Percentiles rank a stretch among this genome's conserved stretches.
These are phyloP conservation scores for Anomalospiza imberbis DNA, from an alignment of 2,797 vertebrate genomes.

Conservation along the genomic window DNA sequence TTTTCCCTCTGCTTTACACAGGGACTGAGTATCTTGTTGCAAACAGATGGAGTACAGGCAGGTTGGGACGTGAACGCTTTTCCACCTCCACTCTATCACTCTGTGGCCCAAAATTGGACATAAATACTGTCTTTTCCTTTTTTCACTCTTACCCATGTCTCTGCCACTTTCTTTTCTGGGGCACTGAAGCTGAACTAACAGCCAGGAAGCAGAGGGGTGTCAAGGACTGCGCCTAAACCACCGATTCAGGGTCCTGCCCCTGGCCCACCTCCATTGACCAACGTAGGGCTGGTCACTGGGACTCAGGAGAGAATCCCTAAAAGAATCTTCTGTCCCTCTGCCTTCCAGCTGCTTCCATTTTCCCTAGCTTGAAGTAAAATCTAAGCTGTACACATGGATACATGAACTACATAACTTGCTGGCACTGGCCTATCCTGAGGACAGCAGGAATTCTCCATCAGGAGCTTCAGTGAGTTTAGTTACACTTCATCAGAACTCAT, in stretches of 20 bases:
- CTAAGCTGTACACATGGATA: fast-evolving
- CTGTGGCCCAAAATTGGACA: background rate
- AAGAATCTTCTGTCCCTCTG: background rate
- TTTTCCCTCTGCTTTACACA: slow-evolving; percentile 1
- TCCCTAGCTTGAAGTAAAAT: background rate
- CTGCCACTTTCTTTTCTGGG: background rate
- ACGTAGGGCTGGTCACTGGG: background rate
- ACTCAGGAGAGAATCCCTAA: background rate
- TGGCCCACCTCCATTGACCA: background rate
- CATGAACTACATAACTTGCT: background rate
- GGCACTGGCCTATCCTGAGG: background rate
- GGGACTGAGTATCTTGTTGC: slow-evolving; percentile 14
- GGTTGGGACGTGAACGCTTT: background rate
- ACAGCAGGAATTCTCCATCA: background rate
- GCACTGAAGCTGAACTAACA: background rate
- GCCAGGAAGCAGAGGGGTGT: background rate
- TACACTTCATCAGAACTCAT: background rate
- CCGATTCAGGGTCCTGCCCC: fast-evolving
- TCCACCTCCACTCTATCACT: background rate
- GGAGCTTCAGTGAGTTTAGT: background rate
- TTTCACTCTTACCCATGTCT: background rate
- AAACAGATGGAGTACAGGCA: background rate
- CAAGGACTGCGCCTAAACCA: fast-evolving
- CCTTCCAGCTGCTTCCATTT: background rate
- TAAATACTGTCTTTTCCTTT: background rate